phyloP scores from a whole-genome alignment of 2,797 vertebrate species.

The Gephyroberyx darwinii region DNA sequence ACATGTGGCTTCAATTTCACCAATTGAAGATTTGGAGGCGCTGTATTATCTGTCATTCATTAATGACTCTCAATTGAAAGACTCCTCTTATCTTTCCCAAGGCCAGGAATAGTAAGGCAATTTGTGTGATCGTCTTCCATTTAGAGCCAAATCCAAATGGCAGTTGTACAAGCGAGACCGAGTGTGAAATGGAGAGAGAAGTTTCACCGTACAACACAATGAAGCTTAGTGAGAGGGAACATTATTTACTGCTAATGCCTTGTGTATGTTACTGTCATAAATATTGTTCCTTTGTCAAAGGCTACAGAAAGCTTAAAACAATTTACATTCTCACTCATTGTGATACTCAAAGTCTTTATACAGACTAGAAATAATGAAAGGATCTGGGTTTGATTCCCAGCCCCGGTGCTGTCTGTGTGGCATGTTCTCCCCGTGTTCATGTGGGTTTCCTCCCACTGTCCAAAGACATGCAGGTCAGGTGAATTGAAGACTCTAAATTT shows the following conservation, averaged over 20 bases:
- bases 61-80: conserved; percentile 74
- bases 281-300: conserved; percentile 23
- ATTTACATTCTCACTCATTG: neutral
- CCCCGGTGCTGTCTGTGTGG: too few species aligned
- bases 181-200: conserved; percentile 52
- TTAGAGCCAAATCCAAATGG: conserved; percentile 73
- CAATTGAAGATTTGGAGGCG: conserved; percentile 70
- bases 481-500: too few species aligned
- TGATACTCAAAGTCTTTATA: neutral
- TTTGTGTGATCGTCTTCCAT: conserved; percentile 74
- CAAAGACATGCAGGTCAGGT: too few species aligned
- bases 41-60: conserved; percentile 79
- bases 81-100: conserved; percentile 74
- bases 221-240: conserved; percentile 7
- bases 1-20: conserved; percentile 83
- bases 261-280: conserved; percentile 12
- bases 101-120: conserved; percentile 73
- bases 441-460: too few species aligned
- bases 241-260: conserved; percentile 10
- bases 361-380: neutral
- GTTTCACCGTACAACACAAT: conserved; percentile 16
- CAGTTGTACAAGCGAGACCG: conserved; percentile 61
- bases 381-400: too few species aligned
- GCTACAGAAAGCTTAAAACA: neutral
- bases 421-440: too few species aligned